Base-by-base conservation (phyloP, 2,888 invertebrate species). In the Asteroscopus sphinx region DNA sequence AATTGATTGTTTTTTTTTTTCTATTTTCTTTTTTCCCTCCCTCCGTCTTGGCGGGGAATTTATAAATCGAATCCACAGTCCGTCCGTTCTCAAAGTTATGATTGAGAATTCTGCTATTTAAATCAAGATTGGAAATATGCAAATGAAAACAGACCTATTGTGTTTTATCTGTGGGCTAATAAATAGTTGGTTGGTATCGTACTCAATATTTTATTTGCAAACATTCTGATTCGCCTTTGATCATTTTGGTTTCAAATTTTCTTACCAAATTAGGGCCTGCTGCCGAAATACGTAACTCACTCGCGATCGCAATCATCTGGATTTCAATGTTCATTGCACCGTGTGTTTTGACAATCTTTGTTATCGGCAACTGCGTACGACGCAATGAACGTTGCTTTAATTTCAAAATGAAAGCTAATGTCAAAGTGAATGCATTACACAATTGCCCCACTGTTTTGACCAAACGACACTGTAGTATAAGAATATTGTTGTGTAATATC, bases 1-100 rank as follows among this genome's bases (percentile, higher is more conserved):
- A 92, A 93, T 93, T 93, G 92, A 89, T 91, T 88, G 86, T 88
- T 90, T 91, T 89, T 89, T 37, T 86, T 82, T 81, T 68, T 73
- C 54, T 61, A 64, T 80, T 81, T 78, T 62, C 36, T 54, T 45
- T 64, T 59, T 65, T 58, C 42, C 55, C 44, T 68, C 69, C 63
- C 74, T 72, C 71, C 73, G 53, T 73, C 68, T 79, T 81, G 66
- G 79, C 73, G 80, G 78, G 71, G 80, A 82, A 80, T 84, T 89
- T 84, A 83, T 83, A 84, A 86, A 80, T 80, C 76, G 76, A 71
- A 73, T 68, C 67, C 68, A 47, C 36, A 68, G 64, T 76, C 56
- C 68, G 64, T 76, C 56, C 68, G 79, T 68, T 71, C 69, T 58
- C 61, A 71, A 88, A 86, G 74, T 88, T 87, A 72, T 86, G 87